Percentiles rank a stretch among this genome's conserved stretches.
phyloP scores from a whole-genome alignment of 2,888 invertebrate genomes.

The Electrophaes corylata region DNA sequence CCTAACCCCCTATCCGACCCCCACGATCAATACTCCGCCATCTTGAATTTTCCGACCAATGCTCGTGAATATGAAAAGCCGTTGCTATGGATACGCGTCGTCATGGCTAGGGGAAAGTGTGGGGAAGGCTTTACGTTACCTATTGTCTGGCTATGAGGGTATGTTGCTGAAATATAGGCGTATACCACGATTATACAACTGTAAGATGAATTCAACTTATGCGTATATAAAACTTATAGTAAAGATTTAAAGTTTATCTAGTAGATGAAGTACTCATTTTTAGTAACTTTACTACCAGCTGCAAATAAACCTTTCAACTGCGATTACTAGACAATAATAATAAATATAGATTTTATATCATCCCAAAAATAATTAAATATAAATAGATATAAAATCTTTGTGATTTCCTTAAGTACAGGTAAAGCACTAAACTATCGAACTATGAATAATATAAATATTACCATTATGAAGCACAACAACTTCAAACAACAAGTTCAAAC shows the following conservation, averaged over 20 bases:
- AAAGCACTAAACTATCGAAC: background rate
- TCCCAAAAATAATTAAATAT: no score
- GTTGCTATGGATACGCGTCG: constrained; percentile 69
- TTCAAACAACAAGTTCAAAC: constrained; percentile 24
- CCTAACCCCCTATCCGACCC: constrained; percentile 55
- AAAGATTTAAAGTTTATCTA: no score
- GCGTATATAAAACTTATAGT: background rate
- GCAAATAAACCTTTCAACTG: background rate
- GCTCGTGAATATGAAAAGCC: constrained; percentile 76
- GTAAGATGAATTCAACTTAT: background rate
- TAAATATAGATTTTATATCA: no score
- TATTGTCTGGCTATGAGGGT: constrained; percentile 40
- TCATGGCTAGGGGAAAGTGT: constrained; percentile 73
- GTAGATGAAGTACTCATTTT: no score
- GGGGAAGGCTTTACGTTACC: constrained; percentile 63
- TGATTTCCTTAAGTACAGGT: no score
- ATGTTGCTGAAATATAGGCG: constrained; percentile 26
- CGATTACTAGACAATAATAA: constrained; percentile 7
- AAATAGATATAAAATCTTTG: no score
- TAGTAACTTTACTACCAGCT: background rate
- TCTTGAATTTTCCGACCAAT: constrained; percentile 84
- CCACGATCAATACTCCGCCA: constrained; percentile 80
- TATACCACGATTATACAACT: constrained; percentile 12
- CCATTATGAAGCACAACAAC: constrained; percentile 22
- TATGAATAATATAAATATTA: constrained; percentile 8